Base-by-base conservation (phyloP, 2,888 invertebrate genomes). In the Steromphala cineraria region DNA sequence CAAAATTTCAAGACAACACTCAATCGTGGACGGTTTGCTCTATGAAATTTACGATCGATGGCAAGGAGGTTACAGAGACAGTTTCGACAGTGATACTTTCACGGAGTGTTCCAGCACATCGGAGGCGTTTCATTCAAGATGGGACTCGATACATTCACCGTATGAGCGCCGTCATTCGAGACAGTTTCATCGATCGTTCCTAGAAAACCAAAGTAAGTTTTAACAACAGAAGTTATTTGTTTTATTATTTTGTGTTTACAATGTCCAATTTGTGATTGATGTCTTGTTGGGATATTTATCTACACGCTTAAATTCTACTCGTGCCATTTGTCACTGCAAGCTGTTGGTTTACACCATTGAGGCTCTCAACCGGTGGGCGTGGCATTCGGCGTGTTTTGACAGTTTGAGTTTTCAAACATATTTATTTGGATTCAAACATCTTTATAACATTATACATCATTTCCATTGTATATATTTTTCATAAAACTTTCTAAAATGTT, bases 81-180 rank as follows among this genome's bases (percentile, higher is more conserved):
- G 92, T 84, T 90, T 92, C 81, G 93, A 93, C 84, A 92, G 92
- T 77, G 93, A 93, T 83, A 93, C 93, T 0, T 91, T 92, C 85
- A 93, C 93, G 13, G 93, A 93, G 80, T 90, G 90, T 81, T 92
- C 93, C 28, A 91, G 92, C 78, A 91, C 92, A 1, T 91, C 92
- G 2, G 92, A 92, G 78, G 87, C 91, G 71, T 86, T 89, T 75
- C 89, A 86, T 82, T 67, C 87, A 15, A 84, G 87, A 52, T 80
- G 77, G 52, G 83, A 80, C 31, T 56, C 40, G 17, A 52, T 78
- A 7, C 78, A 81, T 53, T 80, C 86, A 80, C 53, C 85, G 84
- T 53, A 88, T 85, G 75, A 85, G 80, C 46, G 87, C 76, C 86
- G 88, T 7, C 89, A 87, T 67, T 83, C 87, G 1, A 84, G 87